Evolutionary conservation across 2,888 invertebrate genomes (phyloP).

Genomic region (Phaonia tiefii): DNA sequence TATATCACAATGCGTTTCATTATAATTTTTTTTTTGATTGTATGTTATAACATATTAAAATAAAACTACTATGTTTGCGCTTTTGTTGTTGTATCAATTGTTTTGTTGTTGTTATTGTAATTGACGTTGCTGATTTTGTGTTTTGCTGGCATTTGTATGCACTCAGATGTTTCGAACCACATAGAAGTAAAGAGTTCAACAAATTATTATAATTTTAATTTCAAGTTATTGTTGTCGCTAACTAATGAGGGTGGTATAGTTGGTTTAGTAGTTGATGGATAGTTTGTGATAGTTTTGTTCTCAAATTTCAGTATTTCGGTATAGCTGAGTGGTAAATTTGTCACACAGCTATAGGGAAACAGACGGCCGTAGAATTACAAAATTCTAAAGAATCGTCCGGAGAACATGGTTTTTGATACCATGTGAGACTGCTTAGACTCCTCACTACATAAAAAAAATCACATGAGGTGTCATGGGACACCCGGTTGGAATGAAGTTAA

Average conservation of each 20-base stretch:
- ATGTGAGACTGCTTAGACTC: no score
- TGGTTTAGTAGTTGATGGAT: no score
- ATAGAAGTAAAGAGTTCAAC: conserved; percentile 51
- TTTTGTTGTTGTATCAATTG: conserved; percentile 34
- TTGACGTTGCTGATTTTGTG: conserved; percentile 52
- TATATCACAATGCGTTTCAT: conserved; percentile 62
- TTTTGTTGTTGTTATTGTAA: conserved; percentile 42
- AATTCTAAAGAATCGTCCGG: no score
- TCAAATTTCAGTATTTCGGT: no score
- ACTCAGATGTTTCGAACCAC: conserved; percentile 18
- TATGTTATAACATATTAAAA: conserved; percentile 55
- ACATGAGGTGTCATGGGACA: no score
- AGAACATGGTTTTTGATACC: no score
- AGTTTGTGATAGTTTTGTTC: no score
- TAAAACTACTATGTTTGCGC: neutral
- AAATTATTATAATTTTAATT: conserved; percentile 68
- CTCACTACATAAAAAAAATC: no score
- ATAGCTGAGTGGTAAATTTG: no score
- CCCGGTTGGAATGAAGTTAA: no score
- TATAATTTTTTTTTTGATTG: conserved; percentile 67
- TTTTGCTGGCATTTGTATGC: conserved; percentile 20
- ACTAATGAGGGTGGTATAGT: neutral
- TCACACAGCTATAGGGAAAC: no score
- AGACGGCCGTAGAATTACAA: no score
- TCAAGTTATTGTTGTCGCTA: conserved; percentile 48